A percentile compares a stretch with the other conserved stretches of the same genome.
Conservation (phyloP, 2,113 vertebrate genomes). For the Aegithalos caudatus region DNA sequence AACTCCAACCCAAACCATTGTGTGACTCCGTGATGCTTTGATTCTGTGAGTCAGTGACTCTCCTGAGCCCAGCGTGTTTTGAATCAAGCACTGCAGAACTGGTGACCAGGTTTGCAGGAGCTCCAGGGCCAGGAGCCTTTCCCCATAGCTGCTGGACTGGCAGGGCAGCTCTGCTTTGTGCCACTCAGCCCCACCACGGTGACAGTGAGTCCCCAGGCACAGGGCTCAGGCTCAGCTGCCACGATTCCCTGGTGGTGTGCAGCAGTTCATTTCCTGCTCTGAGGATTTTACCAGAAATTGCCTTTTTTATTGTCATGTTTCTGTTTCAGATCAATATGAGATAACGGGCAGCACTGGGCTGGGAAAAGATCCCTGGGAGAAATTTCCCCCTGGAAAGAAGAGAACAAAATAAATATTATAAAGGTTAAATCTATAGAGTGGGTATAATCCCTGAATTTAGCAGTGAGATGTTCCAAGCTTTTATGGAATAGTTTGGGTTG, state of each 20-base stretch:
- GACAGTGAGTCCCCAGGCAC: fast-evolving
- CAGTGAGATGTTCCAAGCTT: neutral
- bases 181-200: fast-evolving
- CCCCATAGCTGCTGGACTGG: neutral
- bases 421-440: neutral
- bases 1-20: neutral
- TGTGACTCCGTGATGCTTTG: neutral
- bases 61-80: neutral
- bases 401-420: neutral
- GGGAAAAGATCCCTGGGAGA: neutral
- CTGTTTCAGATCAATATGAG: neutral
- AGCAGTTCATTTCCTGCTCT: neutral
- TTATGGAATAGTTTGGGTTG: neutral
- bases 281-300: neutral
- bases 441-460: neutral
- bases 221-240: neutral
- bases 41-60: neutral
- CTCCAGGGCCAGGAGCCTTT: neutral
- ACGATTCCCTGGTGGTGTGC: fast-evolving
- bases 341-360: neutral
- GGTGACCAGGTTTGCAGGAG: fast-evolving
- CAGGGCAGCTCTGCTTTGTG: neutral
- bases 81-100: neutral
- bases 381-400: neutral
- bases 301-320: neutral